phyloP scores from a whole-genome alignment of 2,113 vertebrate species.

The Dendrocopos noguchii region DNA sequence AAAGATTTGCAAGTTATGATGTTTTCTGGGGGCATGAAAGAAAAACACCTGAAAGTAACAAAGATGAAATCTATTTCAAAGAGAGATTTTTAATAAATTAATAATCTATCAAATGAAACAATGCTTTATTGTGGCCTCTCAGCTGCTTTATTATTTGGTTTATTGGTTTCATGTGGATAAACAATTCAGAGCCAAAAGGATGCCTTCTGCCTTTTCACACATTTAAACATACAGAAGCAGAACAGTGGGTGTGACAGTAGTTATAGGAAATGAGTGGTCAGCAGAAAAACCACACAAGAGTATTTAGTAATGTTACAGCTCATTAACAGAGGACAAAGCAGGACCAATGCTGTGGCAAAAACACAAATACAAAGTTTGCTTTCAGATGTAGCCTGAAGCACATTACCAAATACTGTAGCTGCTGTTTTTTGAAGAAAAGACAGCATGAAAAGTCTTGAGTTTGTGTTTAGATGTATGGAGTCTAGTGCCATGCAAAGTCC shows the following conservation, averaged over 20 bases:
- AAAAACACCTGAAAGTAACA: background rate
- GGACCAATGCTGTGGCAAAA: background rate
- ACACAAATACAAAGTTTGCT: background rate
- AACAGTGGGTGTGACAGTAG: background rate
- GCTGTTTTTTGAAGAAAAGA: background rate
- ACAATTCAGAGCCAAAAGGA: conserved; percentile 13
- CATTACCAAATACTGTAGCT: background rate
- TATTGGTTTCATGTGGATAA: background rate
- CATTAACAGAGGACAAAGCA: conserved; percentile 46
- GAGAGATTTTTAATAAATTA: background rate
- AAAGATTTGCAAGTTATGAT: background rate
- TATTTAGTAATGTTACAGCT: conserved; percentile 21
- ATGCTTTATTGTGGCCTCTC: background rate
- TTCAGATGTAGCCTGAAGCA: background rate
- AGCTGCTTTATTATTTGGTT: background rate
- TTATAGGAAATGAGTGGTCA: background rate
- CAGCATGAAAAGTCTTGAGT: background rate
- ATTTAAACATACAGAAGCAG: background rate
- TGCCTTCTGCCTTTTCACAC: background rate
- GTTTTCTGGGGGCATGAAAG: background rate
- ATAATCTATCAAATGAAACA: background rate
- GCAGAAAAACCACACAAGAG: conserved; percentile 42
- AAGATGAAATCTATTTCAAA: background rate
- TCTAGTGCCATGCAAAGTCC: background rate
- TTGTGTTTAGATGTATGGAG: background rate